Evolutionary conservation across 1,140 invertebrate species (phyloP).

Genomic region (Zophobas morio): DNA sequence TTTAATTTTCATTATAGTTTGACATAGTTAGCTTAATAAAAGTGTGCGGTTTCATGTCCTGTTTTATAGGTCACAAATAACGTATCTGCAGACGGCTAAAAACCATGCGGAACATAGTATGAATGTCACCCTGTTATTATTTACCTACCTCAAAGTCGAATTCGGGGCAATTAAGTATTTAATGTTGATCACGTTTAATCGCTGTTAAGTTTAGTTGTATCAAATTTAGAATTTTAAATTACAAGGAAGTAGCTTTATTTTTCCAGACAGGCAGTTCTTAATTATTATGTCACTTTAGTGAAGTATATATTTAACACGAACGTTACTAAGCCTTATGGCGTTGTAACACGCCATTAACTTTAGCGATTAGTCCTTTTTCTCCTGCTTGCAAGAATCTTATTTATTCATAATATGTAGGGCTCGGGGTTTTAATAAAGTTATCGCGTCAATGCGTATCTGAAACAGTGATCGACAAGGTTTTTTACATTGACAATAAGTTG

Average conservation of each 20-base stretch:
- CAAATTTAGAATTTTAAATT: conserved; percentile 1
- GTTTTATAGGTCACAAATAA: too few species aligned
- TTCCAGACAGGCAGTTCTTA: background rate
- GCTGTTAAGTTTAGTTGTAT: background rate
- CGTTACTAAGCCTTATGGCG: background rate
- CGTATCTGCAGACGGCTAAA: too few species aligned
- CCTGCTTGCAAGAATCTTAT: background rate
- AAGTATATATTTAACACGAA: background rate
- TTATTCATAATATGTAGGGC: too few species aligned
- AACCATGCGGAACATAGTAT: background rate
- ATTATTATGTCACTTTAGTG: background rate
- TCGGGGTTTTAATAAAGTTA: too few species aligned
- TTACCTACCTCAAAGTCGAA: background rate
- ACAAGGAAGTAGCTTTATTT: background rate
- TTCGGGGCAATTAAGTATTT: background rate
- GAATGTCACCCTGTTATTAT: background rate
- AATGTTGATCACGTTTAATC: background rate
- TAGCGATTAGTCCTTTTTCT: background rate
- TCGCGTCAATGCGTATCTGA: too few species aligned
- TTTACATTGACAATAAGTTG: too few species aligned
- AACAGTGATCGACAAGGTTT: too few species aligned
- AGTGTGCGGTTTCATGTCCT: too few species aligned
- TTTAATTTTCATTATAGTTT: too few species aligned
- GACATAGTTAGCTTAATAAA: too few species aligned
- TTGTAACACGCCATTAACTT: background rate